These are phyloP conservation scores for Rhinolophus ferrumequinum DNA, from an alignment of 2,113 vertebrate species.

Conservation along the genomic window DNA sequence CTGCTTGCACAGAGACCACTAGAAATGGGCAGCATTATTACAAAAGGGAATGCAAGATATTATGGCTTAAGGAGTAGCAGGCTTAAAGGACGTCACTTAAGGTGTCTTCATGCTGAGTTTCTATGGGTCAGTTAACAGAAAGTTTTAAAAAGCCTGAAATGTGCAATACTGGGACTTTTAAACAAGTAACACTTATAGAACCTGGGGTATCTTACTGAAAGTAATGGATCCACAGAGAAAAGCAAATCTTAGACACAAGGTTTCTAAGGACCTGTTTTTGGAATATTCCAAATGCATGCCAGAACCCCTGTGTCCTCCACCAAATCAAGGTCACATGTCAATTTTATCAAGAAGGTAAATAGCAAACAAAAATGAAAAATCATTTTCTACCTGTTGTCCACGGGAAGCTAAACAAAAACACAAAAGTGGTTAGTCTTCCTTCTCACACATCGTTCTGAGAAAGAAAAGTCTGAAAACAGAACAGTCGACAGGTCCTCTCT, in stretches of 20 bases:
- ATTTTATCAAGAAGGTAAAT: background rate
- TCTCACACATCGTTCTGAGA: background rate
- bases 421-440: background rate
- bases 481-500: background rate
- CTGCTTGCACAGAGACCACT: no score
- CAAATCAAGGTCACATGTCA: background rate
- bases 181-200: background rate
- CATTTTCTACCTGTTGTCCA: constrained; percentile 64
- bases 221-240: background rate
- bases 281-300: fast-evolving
- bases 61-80: fast-evolving
- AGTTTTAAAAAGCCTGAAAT: background rate
- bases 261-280: fast-evolving
- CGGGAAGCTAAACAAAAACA: constrained; percentile 61
- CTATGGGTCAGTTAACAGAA: background rate
- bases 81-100: background rate
- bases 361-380: background rate
- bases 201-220: no score
- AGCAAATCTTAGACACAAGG: background rate
- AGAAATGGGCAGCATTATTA: background rate
- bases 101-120: background rate
- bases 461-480: background rate
- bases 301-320: background rate
- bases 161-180: fast-evolving
- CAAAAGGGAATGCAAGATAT: background rate